These are phyloP conservation scores for Aphrophora alni DNA, from an alignment of 2,888 invertebrate species.

Conservation along the genomic window DNA sequence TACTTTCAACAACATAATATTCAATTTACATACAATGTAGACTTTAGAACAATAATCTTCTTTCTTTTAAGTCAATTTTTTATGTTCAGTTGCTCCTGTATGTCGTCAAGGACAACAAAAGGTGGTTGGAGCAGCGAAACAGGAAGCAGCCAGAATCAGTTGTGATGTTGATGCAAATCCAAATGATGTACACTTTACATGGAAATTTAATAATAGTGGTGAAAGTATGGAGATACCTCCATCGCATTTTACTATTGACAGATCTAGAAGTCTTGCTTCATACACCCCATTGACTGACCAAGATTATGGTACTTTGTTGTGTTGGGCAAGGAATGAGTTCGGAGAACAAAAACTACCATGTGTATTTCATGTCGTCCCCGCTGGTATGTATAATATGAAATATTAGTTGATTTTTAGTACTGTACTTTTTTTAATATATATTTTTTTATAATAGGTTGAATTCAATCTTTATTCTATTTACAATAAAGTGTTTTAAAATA, in stretches of 20 bases:
- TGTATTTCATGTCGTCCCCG: constrained; percentile 74
- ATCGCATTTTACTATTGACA: constrained; percentile 66
- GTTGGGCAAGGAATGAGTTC: constrained; percentile 76
- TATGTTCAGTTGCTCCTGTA: constrained; percentile 76
- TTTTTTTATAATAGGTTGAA: no score
- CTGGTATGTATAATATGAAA: constrained; percentile 65
- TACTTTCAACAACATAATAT: no score
- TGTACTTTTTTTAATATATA: neutral
- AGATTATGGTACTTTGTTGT: constrained; percentile 76
- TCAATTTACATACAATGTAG: no score
- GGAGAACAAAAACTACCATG: constrained; percentile 76
- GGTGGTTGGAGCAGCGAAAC: constrained; percentile 74
- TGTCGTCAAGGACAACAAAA: constrained; percentile 72
- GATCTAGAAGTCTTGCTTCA: constrained; percentile 67
- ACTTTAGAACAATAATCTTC: no score
- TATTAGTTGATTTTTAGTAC: neutral
- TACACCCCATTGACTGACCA: constrained; percentile 75
- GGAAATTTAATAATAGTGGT: constrained; percentile 69
- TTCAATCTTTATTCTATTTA: no score
- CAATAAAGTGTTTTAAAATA: no score
- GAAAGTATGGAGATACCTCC: constrained; percentile 61
- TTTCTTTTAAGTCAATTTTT: no score
- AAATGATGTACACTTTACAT: constrained; percentile 70
- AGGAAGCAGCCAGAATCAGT: constrained; percentile 69
- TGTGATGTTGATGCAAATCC: constrained; percentile 80